phyloP scores from a whole-genome alignment of 2,797 vertebrate species.

The Gambelia wislizenii region DNA sequence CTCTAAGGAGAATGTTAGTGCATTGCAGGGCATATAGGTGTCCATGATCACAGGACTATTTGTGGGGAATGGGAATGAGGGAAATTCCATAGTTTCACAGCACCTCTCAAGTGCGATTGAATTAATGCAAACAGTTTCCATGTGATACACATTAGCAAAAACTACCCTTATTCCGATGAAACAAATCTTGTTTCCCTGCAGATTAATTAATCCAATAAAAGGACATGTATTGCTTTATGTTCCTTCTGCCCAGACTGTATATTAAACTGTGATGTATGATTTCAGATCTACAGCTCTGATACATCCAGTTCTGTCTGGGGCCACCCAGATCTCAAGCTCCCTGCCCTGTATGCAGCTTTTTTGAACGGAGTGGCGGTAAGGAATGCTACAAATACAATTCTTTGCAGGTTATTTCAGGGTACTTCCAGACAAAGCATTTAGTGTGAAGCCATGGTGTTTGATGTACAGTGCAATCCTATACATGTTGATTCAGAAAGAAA shows the following conservation, averaged over 20 bases:
- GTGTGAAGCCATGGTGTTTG: not conserved
- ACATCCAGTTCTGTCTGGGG: conserved; percentile 90
- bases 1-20: too few species aligned
- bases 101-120: not conserved
- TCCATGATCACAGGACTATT: too few species aligned
- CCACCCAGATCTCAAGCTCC: conserved; percentile 79
- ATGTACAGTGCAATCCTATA: not conserved
- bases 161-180: not conserved
- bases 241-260: not conserved
- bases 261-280: conserved; percentile 58
- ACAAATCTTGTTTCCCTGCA: not conserved
- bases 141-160: not conserved
- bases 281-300: conserved; percentile 83
- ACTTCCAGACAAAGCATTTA: not conserved
- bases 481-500: not conserved
- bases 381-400: conserved; percentile 42
- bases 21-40: too few species aligned
- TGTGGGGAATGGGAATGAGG: too few species aligned
- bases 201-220: not conserved
- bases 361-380: conserved; percentile 94
- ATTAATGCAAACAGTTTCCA: not conserved
- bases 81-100: not conserved
- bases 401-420: not conserved
- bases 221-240: too few species aligned
- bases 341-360: conserved; percentile 89